A percentile compares a stretch with the other conserved stretches of the same genome.
Conservation (phyloP, 2,888 invertebrate genomes). For the Cheilosia scutellata region DNA sequence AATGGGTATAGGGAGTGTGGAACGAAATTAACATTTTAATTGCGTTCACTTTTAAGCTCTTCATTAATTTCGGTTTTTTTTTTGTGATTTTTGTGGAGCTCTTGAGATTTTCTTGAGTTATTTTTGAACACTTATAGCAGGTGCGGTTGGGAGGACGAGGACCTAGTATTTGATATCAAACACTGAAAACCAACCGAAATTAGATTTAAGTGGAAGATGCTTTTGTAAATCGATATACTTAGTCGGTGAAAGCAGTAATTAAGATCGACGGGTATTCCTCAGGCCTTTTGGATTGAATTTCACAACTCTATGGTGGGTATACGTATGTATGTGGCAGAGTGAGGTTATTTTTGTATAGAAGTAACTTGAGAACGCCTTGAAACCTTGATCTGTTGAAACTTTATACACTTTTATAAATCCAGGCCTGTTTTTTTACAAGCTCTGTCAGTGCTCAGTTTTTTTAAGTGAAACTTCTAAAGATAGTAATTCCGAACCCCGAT, state of each 20-base stretch:
- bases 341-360: too few relatives aligned
- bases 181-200: conserved; percentile 24
- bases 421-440: too few relatives aligned
- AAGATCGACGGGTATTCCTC: conserved; percentile 2
- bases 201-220: conserved; percentile 36
- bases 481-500: too few relatives aligned
- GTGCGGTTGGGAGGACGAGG: background rate
- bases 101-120: conserved; percentile 25
- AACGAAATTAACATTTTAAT: conserved; percentile 75
- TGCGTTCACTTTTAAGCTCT: conserved; percentile 66
- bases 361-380: too few relatives aligned
- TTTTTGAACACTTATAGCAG: conserved; percentile 15
- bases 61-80: conserved; percentile 40
- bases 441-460: too few relatives aligned
- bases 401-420: too few relatives aligned
- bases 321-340: too few relatives aligned
- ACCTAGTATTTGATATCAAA: conserved; percentile 39
- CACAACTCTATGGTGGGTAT: background rate
- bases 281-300: background rate
- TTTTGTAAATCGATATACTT: conserved; percentile 34
- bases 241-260: conserved; percentile 20
- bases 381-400: too few relatives aligned
- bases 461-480: too few relatives aligned
- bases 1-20: conserved; percentile 22
- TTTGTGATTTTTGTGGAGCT: background rate